phyloP scores from a whole-genome alignment of 2,888 invertebrate genomes.

The Lumbricus terrestris region DNA sequence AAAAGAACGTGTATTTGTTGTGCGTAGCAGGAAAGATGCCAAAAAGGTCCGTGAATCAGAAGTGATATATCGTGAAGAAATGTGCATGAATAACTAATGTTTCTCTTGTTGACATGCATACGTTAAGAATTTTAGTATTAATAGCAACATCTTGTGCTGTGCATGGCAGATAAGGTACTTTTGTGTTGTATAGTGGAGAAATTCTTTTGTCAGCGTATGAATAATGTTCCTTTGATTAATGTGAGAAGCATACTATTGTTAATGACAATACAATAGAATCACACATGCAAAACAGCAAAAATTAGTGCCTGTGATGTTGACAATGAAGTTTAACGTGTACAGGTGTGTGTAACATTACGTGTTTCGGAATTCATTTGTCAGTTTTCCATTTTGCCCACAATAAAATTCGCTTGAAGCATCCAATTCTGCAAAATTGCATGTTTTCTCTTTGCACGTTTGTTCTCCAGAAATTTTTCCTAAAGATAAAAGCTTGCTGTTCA shows the following conservation, averaged over 20 bases:
- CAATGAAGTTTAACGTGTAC: neutral
- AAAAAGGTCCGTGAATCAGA: too few species aligned
- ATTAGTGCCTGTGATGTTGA: neutral
- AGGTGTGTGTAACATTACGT: neutral
- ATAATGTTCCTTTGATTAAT: neutral
- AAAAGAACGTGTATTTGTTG: neutral
- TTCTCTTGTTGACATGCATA: too few species aligned
- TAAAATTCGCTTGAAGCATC: neutral
- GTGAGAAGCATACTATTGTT: neutral
- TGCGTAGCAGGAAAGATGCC: too few species aligned
- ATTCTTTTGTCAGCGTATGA: neutral
- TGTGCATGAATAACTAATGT: too few species aligned
- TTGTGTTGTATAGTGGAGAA: neutral
- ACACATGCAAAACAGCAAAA: neutral
- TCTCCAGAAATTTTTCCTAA: neutral
- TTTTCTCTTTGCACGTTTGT: too few species aligned
- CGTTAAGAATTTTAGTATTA: too few species aligned
- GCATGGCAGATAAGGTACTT: too few species aligned
- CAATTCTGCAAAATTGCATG: neutral
- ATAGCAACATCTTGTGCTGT: too few species aligned
- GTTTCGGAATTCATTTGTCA: neutral
- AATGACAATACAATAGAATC: neutral
- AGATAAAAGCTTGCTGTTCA: neutral
- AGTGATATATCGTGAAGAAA: too few species aligned
- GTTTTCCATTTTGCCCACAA: neutral